Percentiles rank a stretch among this genome's conserved stretches.
Conservation (phyloP, 1,140 invertebrate genomes). For the Phenacoccus solenopsis region DNA sequence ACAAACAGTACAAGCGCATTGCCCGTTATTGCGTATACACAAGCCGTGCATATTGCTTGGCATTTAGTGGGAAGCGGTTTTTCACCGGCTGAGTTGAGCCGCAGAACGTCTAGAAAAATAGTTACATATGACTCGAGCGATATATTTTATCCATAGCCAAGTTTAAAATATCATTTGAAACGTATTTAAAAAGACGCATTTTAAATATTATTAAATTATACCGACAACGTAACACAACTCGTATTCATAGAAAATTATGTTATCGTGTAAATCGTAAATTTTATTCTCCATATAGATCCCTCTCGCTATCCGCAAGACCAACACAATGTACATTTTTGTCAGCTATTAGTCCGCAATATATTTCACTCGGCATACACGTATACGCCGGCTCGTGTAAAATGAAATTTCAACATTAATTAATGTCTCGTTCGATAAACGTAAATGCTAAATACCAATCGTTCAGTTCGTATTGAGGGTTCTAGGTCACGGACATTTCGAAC, state of each 20-base stretch:
- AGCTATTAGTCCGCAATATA: not conserved
- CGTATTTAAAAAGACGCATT: not conserved
- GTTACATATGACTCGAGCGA: not conserved
- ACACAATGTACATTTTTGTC: slow-evolving; percentile 1
- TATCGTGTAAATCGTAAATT: slow-evolving; percentile 2
- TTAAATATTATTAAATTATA: slow-evolving; percentile 4
- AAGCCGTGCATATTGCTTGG: not conserved
- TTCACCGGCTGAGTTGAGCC: not conserved
- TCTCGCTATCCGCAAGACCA: not conserved
- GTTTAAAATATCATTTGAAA: slow-evolving; percentile 3
- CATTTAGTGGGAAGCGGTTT: not conserved
- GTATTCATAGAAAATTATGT: not conserved
- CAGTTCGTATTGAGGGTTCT: not conserved
- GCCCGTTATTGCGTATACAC: too few relatives aligned
- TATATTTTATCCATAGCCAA: not conserved
- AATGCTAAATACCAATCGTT: not conserved
- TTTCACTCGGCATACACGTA: not conserved
- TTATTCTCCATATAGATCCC: not conserved
- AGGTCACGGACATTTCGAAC: not conserved
- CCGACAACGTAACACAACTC: not conserved
- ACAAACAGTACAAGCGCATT: not conserved
- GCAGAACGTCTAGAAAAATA: not conserved
- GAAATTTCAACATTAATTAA: not conserved
- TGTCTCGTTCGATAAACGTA: not conserved
- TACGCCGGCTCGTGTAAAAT: not conserved